phyloP scores from a whole-genome alignment of 1,140 invertebrate genomes.

The Hormaphis cornu region DNA sequence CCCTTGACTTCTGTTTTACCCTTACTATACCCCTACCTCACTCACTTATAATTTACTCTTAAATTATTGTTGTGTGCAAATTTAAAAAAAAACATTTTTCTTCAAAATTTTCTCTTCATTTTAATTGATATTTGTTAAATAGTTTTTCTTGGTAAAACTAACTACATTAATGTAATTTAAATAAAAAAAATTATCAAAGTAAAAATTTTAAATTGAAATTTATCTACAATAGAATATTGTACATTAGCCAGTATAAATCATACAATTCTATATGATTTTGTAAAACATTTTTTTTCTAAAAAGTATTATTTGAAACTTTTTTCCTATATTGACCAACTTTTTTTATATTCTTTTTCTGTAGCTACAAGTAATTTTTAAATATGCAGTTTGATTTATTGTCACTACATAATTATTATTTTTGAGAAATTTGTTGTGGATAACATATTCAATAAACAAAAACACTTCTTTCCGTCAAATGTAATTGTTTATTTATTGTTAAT shows the following conservation, averaged over 20 bases:
- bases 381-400: slow-evolving; percentile 27
- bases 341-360: not conserved
- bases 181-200: slow-evolving; percentile 6
- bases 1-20: not conserved
- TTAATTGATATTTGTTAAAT: slow-evolving; percentile 5
- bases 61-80: not conserved
- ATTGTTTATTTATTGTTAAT: not conserved
- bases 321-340: not conserved
- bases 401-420: slow-evolving; percentile 16
- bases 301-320: slow-evolving; percentile 16
- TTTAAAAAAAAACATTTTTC: not conserved
- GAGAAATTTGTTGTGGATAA: slow-evolving; percentile 19
- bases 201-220: slow-evolving; percentile 3
- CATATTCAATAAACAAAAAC: slow-evolving; percentile 18
- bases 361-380: slow-evolving; percentile 13
- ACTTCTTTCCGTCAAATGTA: not conserved
- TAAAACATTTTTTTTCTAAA: slow-evolving; percentile 9
- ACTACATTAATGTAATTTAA: slow-evolving; percentile 2
- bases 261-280: not conserved
- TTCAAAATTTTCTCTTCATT: not conserved
- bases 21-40: not conserved
- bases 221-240: slow-evolving; percentile 6
- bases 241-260: not conserved
- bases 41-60: not conserved
- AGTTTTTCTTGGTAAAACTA: slow-evolving; percentile 22